Base-by-base conservation (phyloP, 2,113 vertebrate species). In the Lepidiolamprologus cunningtoni region DNA sequence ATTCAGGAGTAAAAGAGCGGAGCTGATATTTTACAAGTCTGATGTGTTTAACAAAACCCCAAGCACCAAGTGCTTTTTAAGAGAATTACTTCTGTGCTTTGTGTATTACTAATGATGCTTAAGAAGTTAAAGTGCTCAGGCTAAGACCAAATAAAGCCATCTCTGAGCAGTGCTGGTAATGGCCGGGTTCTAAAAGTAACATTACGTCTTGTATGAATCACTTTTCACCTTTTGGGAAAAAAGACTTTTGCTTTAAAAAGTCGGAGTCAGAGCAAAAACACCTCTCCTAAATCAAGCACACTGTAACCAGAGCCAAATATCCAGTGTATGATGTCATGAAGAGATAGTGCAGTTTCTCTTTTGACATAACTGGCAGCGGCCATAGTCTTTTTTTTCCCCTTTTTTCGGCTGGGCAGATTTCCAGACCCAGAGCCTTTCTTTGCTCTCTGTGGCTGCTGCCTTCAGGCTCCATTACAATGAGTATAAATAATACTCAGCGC, bases 71-170 rank as follows among this genome's bases (percentile, higher is more conserved):
- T 23, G 40, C 33, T 12, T 53, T 40, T 58, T 37, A 68, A 19
- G 10, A 63, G 40, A 66, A 55, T 5, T 21, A 3, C 42, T 47
- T 8, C n/a, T 23, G 31, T 42, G 54, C 37, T 86, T 54, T 26
- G 42, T 45, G 45, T 53, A 21, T 33, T 73, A 47, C 50, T 50
- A 26, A 80, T 19, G 19, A 14, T 33, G 37, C 61, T 84, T 26
- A 52, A 76, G 19, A 81, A 37, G 82, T 81, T 40, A 17, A 21
- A 81, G 35, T 26, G 23, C 35, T 80, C n/a, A 61, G 26, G 54
- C 28, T 61, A 28, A 80, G 53, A 87, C 90, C 92, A 93, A 91
- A 94, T 93, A 95, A 94, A 91, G 93, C 45, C 45, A 79, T 88
- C 21, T 85, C 26, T 10, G 12, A 83, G 40, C 54, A 35, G 63